Base-by-base conservation (phyloP, 1,140 invertebrate species). In the Phenacoccus solenopsis region DNA sequence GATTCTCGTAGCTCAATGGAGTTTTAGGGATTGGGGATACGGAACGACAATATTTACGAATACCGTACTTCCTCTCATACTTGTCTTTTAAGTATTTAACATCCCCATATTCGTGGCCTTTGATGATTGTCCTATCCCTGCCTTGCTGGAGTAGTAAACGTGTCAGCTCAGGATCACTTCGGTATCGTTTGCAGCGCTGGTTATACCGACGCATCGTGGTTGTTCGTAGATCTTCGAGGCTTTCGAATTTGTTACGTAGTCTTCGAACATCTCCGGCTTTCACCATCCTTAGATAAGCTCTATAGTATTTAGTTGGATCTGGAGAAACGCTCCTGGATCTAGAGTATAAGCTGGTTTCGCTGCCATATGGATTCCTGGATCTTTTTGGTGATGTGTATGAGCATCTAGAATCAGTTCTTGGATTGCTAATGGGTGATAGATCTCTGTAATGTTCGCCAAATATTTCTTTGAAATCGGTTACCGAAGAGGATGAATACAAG, bases 121-220 rank as follows among this genome's bases (percentile, higher is more conserved):
- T 82, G 0, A 82, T 76, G 7, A 79, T 75, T 1, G 78, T 79
- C 67, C 76, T 80, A 76, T 71, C 79, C 81, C 59, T 80, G 81
- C 7, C 76, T 79, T 73, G 82, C 9, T 28, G 76, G 27, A 85
- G 74, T 71, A 83, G 82, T 59, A 86, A 84, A 73, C 81, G 79
- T 69, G 84, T 81, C 28, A 91, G 78, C 77, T 90, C 88, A 16
- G 89, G 88, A 78, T 92, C 89, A 78, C 89, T 91, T 70, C 83
- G 85, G 75, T 85, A 86, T 71, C 85, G 81, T 73, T 88, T 67
- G 70, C 67, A 71, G 12, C 5, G 49, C 13, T 68, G 32, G 59
- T 75, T 73, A 16, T 9, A 64, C 12, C 59, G 10, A 16, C 21
- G 59, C 21, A 24, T 5, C 2, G 2, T 27, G 25, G 2, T 10